Percentiles rank a stretch among this genome's conserved stretches.
Evolutionary conservation across 2,797 vertebrate genomes (phyloP).

Genomic region (Sebastes alutus): DNA sequence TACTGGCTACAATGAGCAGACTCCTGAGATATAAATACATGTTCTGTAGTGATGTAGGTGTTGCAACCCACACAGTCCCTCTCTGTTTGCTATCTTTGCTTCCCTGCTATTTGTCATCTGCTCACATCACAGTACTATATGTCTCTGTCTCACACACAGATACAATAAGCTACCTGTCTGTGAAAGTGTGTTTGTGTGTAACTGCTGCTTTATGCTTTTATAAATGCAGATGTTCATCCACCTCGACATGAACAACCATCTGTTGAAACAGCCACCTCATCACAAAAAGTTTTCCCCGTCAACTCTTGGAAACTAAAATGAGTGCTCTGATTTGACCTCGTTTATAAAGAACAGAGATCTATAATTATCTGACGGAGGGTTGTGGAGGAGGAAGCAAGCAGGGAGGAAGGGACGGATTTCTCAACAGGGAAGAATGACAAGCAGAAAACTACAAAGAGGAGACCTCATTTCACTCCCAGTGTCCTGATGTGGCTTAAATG

Average conservation of each 20-base stretch:
- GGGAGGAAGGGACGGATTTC: slow-evolving; percentile 63
- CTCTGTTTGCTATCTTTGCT: slow-evolving; percentile 40
- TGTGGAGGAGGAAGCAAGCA: slow-evolving; percentile 59
- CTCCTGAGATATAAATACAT: slow-evolving; percentile 71
- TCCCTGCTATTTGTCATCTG: slow-evolving; percentile 51
- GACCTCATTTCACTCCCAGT: slow-evolving; percentile 60
- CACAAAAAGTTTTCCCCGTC: slow-evolving; percentile 52
- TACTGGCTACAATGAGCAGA: slow-evolving; percentile 40
- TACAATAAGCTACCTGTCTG: neutral
- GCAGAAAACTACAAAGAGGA: slow-evolving; percentile 64
- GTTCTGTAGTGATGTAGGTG: slow-evolving; percentile 57
- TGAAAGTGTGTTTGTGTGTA: neutral
- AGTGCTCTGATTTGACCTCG: slow-evolving; percentile 74
- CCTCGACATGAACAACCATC: slow-evolving; percentile 8
- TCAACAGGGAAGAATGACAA: slow-evolving; percentile 72
- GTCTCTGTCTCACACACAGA: slow-evolving; percentile 25
- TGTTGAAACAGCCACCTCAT: slow-evolving; percentile 59
- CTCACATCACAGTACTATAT: slow-evolving; percentile 23
- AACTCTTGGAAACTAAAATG: slow-evolving; percentile 69
- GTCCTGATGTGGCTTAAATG: slow-evolving; percentile 35
- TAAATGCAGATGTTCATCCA: slow-evolving; percentile 15
- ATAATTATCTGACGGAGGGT: slow-evolving; percentile 74
- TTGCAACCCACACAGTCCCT: slow-evolving; percentile 55
- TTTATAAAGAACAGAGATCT: slow-evolving; percentile 75
- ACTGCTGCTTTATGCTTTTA: neutral